phyloP scores from a whole-genome alignment of 2,113 vertebrate genomes.

The Equus quagga region DNA sequence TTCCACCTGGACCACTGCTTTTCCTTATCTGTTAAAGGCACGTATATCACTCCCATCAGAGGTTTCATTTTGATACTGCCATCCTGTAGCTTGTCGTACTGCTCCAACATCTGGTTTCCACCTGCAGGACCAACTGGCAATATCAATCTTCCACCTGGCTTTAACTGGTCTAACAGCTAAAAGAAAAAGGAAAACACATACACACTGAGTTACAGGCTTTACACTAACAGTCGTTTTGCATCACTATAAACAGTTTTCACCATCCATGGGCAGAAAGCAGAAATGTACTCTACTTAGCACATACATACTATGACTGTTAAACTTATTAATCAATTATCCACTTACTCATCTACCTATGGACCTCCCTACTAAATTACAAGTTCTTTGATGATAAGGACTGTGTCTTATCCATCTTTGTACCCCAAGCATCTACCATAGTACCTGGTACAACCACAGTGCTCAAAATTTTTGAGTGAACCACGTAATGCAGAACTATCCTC shows the following conservation, averaged over 20 bases:
- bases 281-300: background rate
- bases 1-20: conserved; percentile 99
- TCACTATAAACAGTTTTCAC: background rate
- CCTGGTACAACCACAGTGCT: background rate
- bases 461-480: background rate
- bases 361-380: background rate
- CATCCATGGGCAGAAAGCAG: background rate
- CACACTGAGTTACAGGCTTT: conserved; percentile 48
- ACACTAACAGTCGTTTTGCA: background rate
- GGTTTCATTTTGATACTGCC: conserved; percentile 99
- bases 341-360: background rate
- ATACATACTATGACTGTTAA: background rate
- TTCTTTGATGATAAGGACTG: background rate
- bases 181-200: conserved; percentile 80
- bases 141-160: conserved; percentile 98
- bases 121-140: conserved; percentile 98
- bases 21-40: conserved; percentile 99
- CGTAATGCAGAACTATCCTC: background rate
- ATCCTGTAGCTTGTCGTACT: conserved; percentile 98
- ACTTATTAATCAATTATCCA: background rate
- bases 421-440: background rate
- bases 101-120: conserved; percentile 99
- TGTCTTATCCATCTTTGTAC: background rate
- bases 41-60: conserved; percentile 99
- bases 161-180: conserved; percentile 98